Conservation (phyloP, 37 sponge, comb jelly and placozoan species). For the Spongia lamella region DNA sequence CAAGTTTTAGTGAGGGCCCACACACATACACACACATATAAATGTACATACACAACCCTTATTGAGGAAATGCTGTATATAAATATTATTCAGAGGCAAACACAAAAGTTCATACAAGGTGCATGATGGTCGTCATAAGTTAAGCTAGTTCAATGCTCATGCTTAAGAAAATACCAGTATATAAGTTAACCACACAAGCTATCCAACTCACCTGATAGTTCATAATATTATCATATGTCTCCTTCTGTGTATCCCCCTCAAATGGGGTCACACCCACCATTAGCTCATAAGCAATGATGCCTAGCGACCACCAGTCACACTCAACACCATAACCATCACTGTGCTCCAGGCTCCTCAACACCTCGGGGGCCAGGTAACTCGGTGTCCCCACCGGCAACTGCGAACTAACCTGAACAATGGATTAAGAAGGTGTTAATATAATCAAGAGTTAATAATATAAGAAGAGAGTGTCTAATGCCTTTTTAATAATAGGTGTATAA, state of each 20-base stretch:
- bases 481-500: too few species aligned
- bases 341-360: conserved; percentile 70
- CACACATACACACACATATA: too few species aligned
- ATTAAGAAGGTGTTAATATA: too few species aligned
- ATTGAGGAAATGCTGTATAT: too few species aligned
- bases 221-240: conserved; percentile 92
- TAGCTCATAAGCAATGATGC: conserved; percentile 91
- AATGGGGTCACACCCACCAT: conserved; percentile 90
- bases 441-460: too few species aligned
- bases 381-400: conserved; percentile 96
- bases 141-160: neutral
- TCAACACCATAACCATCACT: conserved; percentile 50
- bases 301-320: conserved; percentile 99
- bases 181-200: neutral
- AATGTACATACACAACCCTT: too few species aligned
- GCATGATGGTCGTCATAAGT: neutral
- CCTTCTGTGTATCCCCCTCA: conserved; percentile 71
- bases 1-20: too few species aligned
- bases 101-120: neutral
- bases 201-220: conserved; percentile 59
- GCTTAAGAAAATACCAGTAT: neutral
- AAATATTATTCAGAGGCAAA: too few species aligned
- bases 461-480: too few species aligned
- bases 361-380: conserved; percentile 97
- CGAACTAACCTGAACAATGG: conserved; percentile 57